Conservation (phyloP, 2,797 vertebrate species). For the Microctenopoma lineatum region DNA sequence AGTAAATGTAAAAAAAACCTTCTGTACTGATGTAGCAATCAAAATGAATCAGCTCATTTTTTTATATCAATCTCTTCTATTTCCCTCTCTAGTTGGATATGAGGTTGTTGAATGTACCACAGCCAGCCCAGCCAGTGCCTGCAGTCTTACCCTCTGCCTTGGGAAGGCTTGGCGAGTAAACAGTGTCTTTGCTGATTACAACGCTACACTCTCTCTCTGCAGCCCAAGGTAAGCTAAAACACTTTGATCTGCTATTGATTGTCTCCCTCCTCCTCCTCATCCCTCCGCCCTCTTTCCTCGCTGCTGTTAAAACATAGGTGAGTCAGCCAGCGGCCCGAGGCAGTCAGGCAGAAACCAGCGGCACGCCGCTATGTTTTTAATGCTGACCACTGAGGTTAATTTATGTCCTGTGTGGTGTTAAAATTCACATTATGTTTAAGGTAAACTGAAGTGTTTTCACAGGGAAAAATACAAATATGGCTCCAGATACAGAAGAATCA, state of each 20-base stretch:
- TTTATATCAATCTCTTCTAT: constrained; percentile 45
- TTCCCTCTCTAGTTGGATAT: constrained; percentile 54
- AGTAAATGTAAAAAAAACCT: background rate
- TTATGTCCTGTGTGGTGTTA: constrained; percentile 69
- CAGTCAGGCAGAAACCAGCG: constrained; percentile 54
- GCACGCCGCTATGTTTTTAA: constrained; percentile 54
- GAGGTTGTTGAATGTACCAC: constrained; percentile 41
- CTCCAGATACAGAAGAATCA: constrained; percentile 3
- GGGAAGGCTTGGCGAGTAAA: constrained; percentile 77
- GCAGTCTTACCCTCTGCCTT: constrained; percentile 57
- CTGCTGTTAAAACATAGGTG: constrained; percentile 69
- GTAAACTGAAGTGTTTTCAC: constrained; percentile 46
- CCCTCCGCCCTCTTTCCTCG: constrained; percentile 52
- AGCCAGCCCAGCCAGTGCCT: constrained; percentile 33
- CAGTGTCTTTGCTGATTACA: constrained; percentile 83
- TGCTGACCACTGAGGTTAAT: constrained; percentile 76
- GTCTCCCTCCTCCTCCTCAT: constrained; percentile 70
- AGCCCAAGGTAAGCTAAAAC: constrained; percentile 78
- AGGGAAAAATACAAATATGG: constrained; percentile 28
- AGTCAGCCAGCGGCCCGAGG: constrained; percentile 66
- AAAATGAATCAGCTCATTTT: constrained; percentile 18
- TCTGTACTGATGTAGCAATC: background rate
- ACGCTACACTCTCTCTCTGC: constrained; percentile 54
- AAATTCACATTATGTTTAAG: constrained; percentile 65
- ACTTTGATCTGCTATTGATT: constrained; percentile 86